phyloP scores from a whole-genome alignment of 2,113 vertebrate species.

The Petaurus breviceps region DNA sequence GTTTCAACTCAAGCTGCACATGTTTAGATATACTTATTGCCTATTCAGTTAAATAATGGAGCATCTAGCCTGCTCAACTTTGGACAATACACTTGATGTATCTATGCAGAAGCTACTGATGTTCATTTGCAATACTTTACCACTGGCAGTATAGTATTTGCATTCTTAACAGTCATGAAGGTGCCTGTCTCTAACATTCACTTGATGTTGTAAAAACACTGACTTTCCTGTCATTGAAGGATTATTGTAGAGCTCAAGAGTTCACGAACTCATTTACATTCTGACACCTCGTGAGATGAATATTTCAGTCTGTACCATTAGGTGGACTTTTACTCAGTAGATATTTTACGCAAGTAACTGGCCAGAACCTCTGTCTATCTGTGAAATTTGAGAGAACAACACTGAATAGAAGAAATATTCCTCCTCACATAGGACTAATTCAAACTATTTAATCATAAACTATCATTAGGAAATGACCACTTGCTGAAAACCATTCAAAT shows the following conservation, averaged over 20 bases:
- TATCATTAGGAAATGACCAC: conserved; percentile 24
- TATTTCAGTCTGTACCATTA: conserved; percentile 13
- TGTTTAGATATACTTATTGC: background rate
- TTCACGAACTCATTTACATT: conserved; percentile 58
- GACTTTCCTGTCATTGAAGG: conserved; percentile 58
- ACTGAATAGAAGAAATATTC: conserved; percentile 12
- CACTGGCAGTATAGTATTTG: conserved; percentile 30
- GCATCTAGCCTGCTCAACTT: background rate
- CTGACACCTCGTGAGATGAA: conserved; percentile 27
- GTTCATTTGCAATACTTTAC: conserved; percentile 38
- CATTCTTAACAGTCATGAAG: conserved; percentile 20
- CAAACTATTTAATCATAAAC: conserved; percentile 20
- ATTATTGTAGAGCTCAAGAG: conserved; percentile 57
- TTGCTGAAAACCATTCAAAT: conserved; percentile 44
- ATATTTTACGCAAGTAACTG: conserved; percentile 52
- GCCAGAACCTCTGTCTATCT: background rate
- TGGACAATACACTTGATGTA: background rate
- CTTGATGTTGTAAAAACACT: conserved; percentile 56
- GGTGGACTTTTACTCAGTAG: conserved; percentile 18
- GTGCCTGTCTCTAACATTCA: background rate
- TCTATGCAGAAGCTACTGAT: background rate
- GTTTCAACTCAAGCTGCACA: background rate
- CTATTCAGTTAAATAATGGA: background rate
- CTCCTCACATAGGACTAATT: conserved; percentile 41
- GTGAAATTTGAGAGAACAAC: conserved; percentile 45